Evolutionary conservation across 2,113 vertebrate genomes (phyloP).

Genomic region (Heterocephalus glaber): DNA sequence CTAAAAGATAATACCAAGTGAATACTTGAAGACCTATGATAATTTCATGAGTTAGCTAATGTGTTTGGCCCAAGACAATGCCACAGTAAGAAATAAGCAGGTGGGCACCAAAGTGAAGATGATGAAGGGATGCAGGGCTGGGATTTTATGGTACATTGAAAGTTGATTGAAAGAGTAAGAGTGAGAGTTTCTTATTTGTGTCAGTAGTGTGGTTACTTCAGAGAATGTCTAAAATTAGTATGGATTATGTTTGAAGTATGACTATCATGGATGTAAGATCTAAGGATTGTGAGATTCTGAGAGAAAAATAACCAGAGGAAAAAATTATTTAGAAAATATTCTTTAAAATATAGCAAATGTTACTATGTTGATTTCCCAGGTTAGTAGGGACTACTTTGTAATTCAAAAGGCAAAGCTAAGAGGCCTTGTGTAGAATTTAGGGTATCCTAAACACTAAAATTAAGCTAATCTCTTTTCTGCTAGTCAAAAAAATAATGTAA

Average conservation of each 20-base stretch:
- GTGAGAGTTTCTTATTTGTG: too few species aligned
- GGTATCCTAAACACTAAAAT: neutral
- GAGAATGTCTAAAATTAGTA: neutral
- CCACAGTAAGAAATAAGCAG: neutral
- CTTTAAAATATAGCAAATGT: neutral
- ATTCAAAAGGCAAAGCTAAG: constrained; percentile 23
- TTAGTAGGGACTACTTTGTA: neutral
- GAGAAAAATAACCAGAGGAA: neutral
- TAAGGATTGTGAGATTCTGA: neutral
- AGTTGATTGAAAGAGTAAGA: fast-evolving
- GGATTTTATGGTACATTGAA: neutral
- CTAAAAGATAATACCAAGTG: neutral
- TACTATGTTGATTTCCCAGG: neutral
- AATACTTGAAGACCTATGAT: neutral
- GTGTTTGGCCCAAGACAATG: neutral
- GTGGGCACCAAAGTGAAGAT: too few species aligned
- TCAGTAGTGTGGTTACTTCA: neutral
- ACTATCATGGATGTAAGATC: neutral
- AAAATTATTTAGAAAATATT: neutral
- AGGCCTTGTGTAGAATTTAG: neutral
- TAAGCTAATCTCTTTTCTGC: neutral
- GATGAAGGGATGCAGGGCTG: too few species aligned
- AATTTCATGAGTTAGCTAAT: neutral
- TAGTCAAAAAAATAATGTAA: neutral
- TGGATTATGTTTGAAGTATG: neutral